These are phyloP conservation scores for Fistularia commersonii DNA, from an alignment of 2,797 vertebrate species.

Conservation along the genomic window DNA sequence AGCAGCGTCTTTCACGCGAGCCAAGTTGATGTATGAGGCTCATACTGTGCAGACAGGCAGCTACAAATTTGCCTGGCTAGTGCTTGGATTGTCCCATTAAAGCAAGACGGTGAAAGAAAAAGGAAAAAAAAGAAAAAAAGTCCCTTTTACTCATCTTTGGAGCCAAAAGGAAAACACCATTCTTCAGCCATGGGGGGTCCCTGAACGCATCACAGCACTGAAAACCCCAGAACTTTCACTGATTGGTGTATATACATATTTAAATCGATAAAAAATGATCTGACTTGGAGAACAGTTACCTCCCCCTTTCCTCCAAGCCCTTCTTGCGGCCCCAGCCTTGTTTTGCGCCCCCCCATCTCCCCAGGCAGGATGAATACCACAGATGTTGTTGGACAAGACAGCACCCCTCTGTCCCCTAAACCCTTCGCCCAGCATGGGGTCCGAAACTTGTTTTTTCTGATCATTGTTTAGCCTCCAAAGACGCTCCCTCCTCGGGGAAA, in stretches of 20 bases:
- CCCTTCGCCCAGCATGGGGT: slow-evolving; percentile 81
- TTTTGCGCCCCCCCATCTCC: slow-evolving; percentile 46
- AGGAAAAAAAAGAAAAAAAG: no score
- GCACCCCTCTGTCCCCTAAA: slow-evolving; percentile 69
- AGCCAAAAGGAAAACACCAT: no score
- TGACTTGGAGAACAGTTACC: slow-evolving; percentile 50
- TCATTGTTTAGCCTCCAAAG: slow-evolving; percentile 68
- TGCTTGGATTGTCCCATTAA: slow-evolving; percentile 41
- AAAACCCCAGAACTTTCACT: no score
- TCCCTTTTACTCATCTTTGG: slow-evolving; percentile 50
- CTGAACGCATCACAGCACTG: no score
- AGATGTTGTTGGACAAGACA: slow-evolving; percentile 80
- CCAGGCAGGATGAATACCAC: slow-evolving; percentile 76
- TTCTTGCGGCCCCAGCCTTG: slow-evolving; percentile 40
- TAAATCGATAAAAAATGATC: slow-evolving; percentile 54
- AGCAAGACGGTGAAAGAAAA: slow-evolving; percentile 43
- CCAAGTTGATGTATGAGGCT: slow-evolving; percentile 75
- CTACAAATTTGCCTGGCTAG: slow-evolving; percentile 77
- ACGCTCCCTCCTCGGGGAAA: slow-evolving; percentile 38
- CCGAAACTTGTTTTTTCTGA: slow-evolving; percentile 79
- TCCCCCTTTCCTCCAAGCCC: slow-evolving; percentile 43
- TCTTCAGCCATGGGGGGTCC: no score
- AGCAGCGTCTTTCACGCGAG: slow-evolving; percentile 37
- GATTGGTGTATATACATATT: no score
- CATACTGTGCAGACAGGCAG: slow-evolving; percentile 73